Conservation (phyloP, 2,113 vertebrate genomes). For the Apus apus region DNA sequence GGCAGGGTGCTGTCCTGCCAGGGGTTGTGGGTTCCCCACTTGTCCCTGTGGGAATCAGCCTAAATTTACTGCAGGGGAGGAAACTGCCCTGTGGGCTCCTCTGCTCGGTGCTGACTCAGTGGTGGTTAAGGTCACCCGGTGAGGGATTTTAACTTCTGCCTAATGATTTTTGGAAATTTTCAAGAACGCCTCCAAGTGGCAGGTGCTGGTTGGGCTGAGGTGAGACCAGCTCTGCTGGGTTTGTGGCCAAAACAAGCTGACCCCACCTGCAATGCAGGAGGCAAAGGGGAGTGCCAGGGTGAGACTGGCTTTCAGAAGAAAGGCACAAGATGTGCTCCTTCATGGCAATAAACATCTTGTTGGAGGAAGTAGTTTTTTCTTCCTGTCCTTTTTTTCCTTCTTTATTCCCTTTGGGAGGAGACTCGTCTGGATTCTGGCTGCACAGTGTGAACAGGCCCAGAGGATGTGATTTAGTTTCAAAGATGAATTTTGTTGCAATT, state of each 20-base stretch:
- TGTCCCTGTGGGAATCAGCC: background rate
- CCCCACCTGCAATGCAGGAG: background rate
- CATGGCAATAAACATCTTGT: fast-evolving
- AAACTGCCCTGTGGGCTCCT: fast-evolving
- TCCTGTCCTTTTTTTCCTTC: background rate
- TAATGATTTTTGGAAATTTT: background rate
- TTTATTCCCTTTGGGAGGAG: background rate
- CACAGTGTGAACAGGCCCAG: fast-evolving
- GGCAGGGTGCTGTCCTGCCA: fast-evolving
- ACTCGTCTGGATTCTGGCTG: background rate
- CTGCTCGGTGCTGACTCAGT: fast-evolving
- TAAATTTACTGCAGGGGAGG: background rate
- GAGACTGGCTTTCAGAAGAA: background rate
- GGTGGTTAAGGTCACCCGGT: background rate
- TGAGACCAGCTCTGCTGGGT: background rate
- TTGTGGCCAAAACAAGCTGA: no score
- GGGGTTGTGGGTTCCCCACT: no score
- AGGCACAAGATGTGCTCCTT: background rate
- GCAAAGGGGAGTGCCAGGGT: background rate
- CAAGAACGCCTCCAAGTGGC: background rate
- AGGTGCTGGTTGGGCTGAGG: background rate
- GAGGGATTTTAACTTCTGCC: background rate
- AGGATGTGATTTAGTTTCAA: background rate
- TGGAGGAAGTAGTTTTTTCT: background rate
- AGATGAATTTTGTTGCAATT: background rate